Conservation (phyloP, 2,113 vertebrate genomes). For the Eleginops maclovinus region DNA sequence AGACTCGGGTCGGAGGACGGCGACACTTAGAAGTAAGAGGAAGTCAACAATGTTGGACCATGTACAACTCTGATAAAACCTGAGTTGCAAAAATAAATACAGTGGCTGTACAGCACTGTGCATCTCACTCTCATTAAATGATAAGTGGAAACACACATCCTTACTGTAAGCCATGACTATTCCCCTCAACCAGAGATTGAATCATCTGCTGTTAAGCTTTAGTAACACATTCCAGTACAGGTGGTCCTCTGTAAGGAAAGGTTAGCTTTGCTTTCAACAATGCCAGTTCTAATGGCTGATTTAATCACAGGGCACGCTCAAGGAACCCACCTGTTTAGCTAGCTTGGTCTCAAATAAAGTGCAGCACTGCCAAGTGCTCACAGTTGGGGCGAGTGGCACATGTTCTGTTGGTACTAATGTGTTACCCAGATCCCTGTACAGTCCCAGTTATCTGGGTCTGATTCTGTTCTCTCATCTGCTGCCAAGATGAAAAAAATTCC, state of each 20-base stretch:
- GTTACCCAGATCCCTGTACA: conserved; percentile 61
- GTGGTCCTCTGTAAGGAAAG: conserved; percentile 69
- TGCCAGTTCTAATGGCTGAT: conserved; percentile 71
- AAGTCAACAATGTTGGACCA: conserved; percentile 31
- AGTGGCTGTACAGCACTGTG: conserved; percentile 26
- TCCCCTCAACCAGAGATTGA: conserved; percentile 49
- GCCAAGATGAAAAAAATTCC: conserved; percentile 65
- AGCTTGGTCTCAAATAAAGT: conserved; percentile 51
- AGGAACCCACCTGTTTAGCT: conserved; percentile 71
- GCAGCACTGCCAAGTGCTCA: conserved; percentile 49
- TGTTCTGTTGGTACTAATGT: conserved; percentile 64
- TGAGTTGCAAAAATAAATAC: conserved; percentile 40
- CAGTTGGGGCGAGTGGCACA: conserved; percentile 64
- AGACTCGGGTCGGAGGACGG: conserved; percentile 14
- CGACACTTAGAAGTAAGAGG: conserved; percentile 24
- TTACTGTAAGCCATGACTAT: conserved; percentile 39
- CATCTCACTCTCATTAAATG: conserved; percentile 40
- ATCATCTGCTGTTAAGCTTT: conserved; percentile 62
- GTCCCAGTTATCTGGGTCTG: conserved; percentile 62
- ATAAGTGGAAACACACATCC: conserved; percentile 64
- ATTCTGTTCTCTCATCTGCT: conserved; percentile 71
- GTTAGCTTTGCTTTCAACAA: conserved; percentile 59
- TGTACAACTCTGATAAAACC: conserved; percentile 15
- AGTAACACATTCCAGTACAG: conserved; percentile 64
- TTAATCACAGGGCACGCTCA: conserved; percentile 70